Percentiles rank a stretch among this genome's conserved stretches.
Evolutionary conservation across 2,797 vertebrate species (phyloP).

Genomic region (Eulemur coronatus): DNA sequence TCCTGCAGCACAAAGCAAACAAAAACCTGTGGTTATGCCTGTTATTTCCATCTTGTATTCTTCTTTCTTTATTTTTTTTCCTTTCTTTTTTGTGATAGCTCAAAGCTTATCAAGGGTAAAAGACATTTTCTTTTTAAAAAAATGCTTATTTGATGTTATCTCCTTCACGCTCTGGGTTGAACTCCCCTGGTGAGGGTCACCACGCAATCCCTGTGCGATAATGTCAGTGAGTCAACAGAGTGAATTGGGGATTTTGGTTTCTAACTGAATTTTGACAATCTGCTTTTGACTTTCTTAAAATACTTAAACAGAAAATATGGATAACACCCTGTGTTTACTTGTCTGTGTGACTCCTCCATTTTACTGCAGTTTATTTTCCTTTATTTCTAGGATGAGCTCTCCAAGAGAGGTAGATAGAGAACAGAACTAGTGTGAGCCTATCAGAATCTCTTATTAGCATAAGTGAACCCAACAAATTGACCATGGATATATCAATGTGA

Average conservation of each 20-base stretch:
- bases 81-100: not conserved
- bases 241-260: not conserved
- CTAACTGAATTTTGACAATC: slow-evolving; percentile 33
- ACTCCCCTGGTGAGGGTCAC: not conserved
- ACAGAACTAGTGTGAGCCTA: not conserved
- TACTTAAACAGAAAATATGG: slow-evolving; percentile 6
- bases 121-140: slow-evolving; percentile 64
- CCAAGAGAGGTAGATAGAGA: not conserved
- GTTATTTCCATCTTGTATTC: not conserved
- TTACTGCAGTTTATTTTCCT: not conserved
- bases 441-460: not conserved
- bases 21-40: slow-evolving; percentile 40
- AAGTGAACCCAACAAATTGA: not conserved
- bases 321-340: not conserved
- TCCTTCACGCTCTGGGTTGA: not conserved
- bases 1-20: slow-evolving; percentile 87
- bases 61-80: not conserved
- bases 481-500: not conserved
- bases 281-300: slow-evolving; percentile 26
- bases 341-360: not conserved
- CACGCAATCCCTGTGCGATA: slow-evolving; percentile 25
- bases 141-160: not conserved
- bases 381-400: not conserved
- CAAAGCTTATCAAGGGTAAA: slow-evolving; percentile 26
- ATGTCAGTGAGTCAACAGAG: not conserved